Base-by-base conservation (phyloP, 2,797 vertebrate species). In the Syncerus caffer region DNA sequence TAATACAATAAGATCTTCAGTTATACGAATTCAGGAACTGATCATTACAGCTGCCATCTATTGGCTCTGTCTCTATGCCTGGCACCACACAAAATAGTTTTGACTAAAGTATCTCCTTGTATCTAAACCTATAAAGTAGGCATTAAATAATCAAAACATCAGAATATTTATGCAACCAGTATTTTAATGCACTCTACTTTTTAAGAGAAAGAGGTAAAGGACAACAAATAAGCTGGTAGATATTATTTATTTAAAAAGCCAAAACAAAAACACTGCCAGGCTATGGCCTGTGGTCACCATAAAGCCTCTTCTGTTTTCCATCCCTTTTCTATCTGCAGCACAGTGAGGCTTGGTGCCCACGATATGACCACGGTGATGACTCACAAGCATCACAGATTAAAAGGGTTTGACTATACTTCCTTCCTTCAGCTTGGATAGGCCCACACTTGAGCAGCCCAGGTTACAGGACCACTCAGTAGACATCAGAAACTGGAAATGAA, bases 171-270 rank as follows among this genome's bases (percentile, higher is more conserved):
- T 51, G 21, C 10, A 90, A 58, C n/a, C 9, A 10, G 29, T 79
- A 79, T 92, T 92, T 90, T 96, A 89, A 80, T 51, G 6, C 12
- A 82, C 38, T 76, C 34, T 55, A 57, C 42, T 95, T 95, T 95
- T 90, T 89, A 93, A 91, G 27, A 80, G 31, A 84, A 96, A 90
- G 85, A 84, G 9, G 16, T 80, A 84, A 88, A 94, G 76, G 47
- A 34, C 38, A 93, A 87, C 27, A 71, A 93, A 95, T 85, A 89
- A 74, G 34, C 16, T 76, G 7, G 86, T 76, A 88, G 71, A 84
- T 47, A 47, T 2, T 51, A 27, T 93, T 90, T 85, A 57, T 74
- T 95, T 89, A 31, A 47, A 90, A 97, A 92, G 85, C 8, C 6
- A 11, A 87, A 76, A 83, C 7, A 64, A 78, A 78, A 96, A 45